These are phyloP conservation scores for Eupithecia centaureata DNA, from an alignment of 2,888 invertebrate species.

Conservation along the genomic window DNA sequence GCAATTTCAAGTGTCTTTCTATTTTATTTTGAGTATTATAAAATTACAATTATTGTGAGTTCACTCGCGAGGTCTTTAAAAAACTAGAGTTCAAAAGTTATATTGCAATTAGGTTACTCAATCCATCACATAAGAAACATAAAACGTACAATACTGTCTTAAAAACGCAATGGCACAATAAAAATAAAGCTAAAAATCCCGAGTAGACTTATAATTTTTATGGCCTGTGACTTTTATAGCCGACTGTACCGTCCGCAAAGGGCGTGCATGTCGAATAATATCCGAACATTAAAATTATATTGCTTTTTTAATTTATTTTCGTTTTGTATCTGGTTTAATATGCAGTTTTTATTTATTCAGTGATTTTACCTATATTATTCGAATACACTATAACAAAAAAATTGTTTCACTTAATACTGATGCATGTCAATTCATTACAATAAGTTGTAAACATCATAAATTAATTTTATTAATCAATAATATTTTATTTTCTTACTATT, in stretches of 20 bases:
- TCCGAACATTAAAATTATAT: conserved; percentile 34
- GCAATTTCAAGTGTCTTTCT: background rate
- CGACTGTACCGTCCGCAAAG: conserved; percentile 52
- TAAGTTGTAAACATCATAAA: too few species aligned
- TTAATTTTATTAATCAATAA: too few species aligned
- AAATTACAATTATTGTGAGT: too few species aligned
- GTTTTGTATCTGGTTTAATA: conserved; percentile 12
- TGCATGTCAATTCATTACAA: too few species aligned
- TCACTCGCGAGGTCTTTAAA: too few species aligned
- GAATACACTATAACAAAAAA: too few species aligned
- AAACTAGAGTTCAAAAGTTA: too few species aligned
- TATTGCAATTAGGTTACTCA: background rate
- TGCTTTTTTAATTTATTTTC: conserved; percentile 23
- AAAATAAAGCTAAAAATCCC: conserved; percentile 8
- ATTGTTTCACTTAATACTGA: too few species aligned
- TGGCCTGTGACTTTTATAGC: conserved; percentile 40
- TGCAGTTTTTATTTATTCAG: background rate
- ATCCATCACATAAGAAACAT: background rate
- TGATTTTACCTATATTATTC: too few species aligned
- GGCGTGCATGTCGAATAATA: conserved; percentile 49
- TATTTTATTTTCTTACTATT: too few species aligned
- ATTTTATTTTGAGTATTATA: background rate
- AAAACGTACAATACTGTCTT: conserved; percentile 3
- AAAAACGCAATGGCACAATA: conserved; percentile 6
- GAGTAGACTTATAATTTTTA: conserved; percentile 8